Evolutionary conservation across 2,888 invertebrate genomes (phyloP).

Genomic region (Ormyrus rosae): DNA sequence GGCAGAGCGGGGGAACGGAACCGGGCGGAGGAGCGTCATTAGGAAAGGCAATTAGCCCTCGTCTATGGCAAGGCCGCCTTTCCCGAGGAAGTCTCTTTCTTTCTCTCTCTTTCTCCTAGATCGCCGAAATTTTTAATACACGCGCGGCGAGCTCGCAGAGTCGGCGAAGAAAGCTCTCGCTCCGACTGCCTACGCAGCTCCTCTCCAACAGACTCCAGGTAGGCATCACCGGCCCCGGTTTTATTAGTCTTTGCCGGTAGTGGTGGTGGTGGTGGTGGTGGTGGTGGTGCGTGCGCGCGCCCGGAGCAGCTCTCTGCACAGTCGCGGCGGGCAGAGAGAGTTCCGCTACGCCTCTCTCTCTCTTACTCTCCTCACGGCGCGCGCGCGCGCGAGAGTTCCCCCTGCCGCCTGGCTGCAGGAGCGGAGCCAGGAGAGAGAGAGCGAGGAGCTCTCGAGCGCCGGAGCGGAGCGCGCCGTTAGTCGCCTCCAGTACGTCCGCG

Average conservation of each 20-base stretch:
- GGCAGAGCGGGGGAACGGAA: neutral
- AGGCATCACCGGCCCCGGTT: too few relatives aligned
- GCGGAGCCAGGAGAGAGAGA: constrained; percentile 13
- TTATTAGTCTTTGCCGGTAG: too few relatives aligned
- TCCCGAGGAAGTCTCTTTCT: neutral
- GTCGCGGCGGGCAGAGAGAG: constrained; percentile 26
- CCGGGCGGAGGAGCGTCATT: neutral
- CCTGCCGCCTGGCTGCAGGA: neutral
- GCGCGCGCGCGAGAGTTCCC: constrained; percentile 1
- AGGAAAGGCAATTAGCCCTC: constrained; percentile 12
- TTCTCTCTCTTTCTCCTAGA: neutral
- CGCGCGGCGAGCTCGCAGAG: neutral
- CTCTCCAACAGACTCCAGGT: too few relatives aligned
- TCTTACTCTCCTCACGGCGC: neutral
- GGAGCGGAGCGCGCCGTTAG: constrained; percentile 57
- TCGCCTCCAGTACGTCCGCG: constrained; percentile 56
- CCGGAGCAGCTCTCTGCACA: neutral
- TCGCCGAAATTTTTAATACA: neutral
- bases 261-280: too few relatives aligned
- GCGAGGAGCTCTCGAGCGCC: neutral
- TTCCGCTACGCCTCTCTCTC: constrained; percentile 57
- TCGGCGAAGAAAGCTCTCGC: neutral
- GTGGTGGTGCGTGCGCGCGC: too few relatives aligned
- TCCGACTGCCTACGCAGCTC: neutral
- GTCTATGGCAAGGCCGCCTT: neutral